Evolutionary conservation across 2,797 vertebrate genomes (phyloP).

Genomic region (Macroramphosus scolopax): DNA sequence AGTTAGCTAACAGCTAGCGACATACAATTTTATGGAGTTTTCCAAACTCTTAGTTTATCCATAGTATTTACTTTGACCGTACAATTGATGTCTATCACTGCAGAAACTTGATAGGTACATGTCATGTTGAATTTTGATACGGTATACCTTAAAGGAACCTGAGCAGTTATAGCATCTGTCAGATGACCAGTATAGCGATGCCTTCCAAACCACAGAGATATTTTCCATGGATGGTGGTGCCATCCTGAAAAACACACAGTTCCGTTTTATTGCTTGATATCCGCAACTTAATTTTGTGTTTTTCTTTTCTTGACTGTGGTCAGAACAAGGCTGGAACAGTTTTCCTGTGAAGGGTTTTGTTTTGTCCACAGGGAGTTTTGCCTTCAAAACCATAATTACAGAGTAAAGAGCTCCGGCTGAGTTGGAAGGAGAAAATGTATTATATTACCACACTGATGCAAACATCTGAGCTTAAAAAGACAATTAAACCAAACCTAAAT

Average conservation of each 20-base stretch:
- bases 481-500: slow-evolving; percentile 13
- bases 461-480: slow-evolving; percentile 21
- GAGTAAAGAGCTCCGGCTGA: slow-evolving; percentile 28
- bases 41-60: too few relatives aligned
- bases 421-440: slow-evolving; percentile 2
- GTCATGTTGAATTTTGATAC: too few relatives aligned
- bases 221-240: slow-evolving; percentile 49
- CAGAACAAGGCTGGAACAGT: slow-evolving; percentile 29
- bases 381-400: slow-evolving; percentile 70
- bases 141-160: too few relatives aligned
- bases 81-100: too few relatives aligned
- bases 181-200: too few relatives aligned
- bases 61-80: too few relatives aligned
- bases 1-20: too few relatives aligned
- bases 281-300: slow-evolving; percentile 32
- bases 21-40: too few relatives aligned
- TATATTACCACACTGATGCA: slow-evolving; percentile 15
- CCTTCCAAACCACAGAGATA: slow-evolving; percentile 45
- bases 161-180: too few relatives aligned
- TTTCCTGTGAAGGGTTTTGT: slow-evolving; percentile 27
- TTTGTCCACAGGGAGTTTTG: slow-evolving; percentile 40
- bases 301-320: slow-evolving; percentile 46
- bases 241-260: slow-evolving; percentile 41
- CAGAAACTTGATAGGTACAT: too few relatives aligned
- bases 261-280: slow-evolving; percentile 43